Conservation (phyloP, 2,113 vertebrate species). For the Dissostichus mawsoni region DNA sequence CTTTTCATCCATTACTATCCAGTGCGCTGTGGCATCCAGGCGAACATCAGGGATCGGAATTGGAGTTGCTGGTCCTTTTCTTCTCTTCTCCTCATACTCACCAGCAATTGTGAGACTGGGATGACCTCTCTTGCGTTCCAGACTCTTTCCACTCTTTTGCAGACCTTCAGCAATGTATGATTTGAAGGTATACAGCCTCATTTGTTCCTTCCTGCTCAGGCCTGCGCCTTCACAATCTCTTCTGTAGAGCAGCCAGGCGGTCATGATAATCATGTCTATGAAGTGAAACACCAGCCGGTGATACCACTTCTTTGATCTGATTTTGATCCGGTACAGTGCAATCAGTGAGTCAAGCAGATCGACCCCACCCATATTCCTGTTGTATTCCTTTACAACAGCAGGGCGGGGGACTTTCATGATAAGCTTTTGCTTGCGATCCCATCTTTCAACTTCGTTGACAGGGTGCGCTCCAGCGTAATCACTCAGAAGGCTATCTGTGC, state of each 20-base stretch:
- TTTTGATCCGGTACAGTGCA: neutral
- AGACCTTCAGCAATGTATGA: too few species aligned
- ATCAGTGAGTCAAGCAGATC: neutral
- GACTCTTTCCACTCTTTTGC: too few species aligned
- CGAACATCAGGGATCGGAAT: neutral
- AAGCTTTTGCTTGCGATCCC: neutral
- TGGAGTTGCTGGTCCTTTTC: neutral
- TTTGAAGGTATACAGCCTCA: too few species aligned
- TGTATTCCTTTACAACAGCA: conserved; percentile 19
- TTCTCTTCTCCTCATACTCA: neutral
- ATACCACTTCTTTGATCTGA: neutral
- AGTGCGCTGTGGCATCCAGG: neutral
- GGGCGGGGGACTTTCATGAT: conserved; percentile 6
- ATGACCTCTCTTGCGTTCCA: neutral
- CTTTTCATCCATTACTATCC: neutral
- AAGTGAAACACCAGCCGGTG: neutral
- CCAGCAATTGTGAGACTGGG: conserved; percentile 57
- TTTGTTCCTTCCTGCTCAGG: too few species aligned
- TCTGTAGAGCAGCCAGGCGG: too few species aligned
- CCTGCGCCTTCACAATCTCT: too few species aligned
- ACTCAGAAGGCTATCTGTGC: neutral
- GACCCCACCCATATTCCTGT: conserved; percentile 21
- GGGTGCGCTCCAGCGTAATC: neutral
- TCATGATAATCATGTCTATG: too few species aligned
- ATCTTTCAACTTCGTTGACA: neutral